Conservation (phyloP, 2,888 invertebrate genomes). For the Periphyllus acericola region DNA sequence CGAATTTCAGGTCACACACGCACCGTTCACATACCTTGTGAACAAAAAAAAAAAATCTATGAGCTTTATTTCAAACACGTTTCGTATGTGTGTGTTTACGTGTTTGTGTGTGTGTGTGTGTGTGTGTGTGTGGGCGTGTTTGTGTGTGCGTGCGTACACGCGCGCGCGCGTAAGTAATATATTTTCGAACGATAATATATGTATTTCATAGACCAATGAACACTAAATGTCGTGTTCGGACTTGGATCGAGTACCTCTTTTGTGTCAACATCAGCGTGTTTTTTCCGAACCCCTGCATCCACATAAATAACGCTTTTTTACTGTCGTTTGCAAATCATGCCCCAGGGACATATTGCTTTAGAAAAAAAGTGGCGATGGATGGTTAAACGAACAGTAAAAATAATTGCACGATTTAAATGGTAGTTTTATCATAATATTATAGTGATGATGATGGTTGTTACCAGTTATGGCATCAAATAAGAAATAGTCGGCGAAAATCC, state of each 20-base stretch:
- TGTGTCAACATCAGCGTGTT: slow-evolving; percentile 3
- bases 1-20: too few relatives aligned
- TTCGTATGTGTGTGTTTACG: too few relatives aligned
- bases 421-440: too few relatives aligned
- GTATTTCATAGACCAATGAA: background rate
- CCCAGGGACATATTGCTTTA: background rate
- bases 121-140: too few relatives aligned
- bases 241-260: background rate
- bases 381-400: background rate
- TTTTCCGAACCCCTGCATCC: background rate
- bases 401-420: too few relatives aligned
- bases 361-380: background rate
- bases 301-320: background rate
- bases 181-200: background rate
- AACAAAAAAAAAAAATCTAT: background rate
- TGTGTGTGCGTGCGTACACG: too few relatives aligned
- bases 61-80: background rate
- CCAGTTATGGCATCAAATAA: too few relatives aligned
- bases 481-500: too few relatives aligned
- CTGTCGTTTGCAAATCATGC: background rate
- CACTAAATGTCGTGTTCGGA: background rate
- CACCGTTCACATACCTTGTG: too few relatives aligned
- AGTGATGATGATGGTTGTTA: too few relatives aligned
- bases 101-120: too few relatives aligned
- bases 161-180: background rate